These are phyloP conservation scores for Muntiacus reevesi DNA, from an alignment of 2,113 vertebrate genomes.

Conservation along the genomic window DNA sequence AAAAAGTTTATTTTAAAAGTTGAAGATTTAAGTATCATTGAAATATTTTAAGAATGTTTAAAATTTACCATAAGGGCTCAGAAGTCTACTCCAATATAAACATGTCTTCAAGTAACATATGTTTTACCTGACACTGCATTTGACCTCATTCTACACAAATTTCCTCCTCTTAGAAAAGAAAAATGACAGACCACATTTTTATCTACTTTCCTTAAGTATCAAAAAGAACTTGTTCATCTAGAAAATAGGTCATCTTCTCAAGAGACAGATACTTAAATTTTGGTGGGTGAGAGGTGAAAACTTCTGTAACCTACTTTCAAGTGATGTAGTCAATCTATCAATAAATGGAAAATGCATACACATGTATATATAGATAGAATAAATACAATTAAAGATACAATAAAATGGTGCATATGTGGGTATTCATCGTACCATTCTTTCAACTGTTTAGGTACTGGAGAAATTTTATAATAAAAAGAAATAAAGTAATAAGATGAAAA, in stretches of 20 bases:
- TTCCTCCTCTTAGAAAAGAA: not conserved
- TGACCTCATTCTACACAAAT: not conserved
- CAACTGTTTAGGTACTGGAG: not conserved
- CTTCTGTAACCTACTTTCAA: not conserved
- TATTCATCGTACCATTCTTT: not conserved
- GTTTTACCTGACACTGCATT: not conserved
- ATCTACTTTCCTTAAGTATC: not conserved
- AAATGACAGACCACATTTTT: not conserved
- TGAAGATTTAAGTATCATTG: not conserved
- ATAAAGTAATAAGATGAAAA: not conserved
- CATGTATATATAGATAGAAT: not conserved
- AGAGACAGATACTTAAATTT: not conserved
- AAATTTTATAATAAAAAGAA: not conserved
- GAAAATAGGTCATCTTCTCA: not conserved
- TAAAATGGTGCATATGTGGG: rapidly evolving
- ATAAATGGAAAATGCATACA: too few relatives aligned
- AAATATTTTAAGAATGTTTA: not conserved
- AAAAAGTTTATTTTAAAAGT: not conserved
- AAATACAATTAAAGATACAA: not conserved
- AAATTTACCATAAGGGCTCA: not conserved
- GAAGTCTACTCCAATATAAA: not conserved
- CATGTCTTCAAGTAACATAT: not conserved
- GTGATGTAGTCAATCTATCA: not conserved
- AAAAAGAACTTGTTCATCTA: not conserved
- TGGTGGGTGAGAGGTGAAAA: not conserved